Conservation (phyloP, 2,797 vertebrate genomes). For the Paratrypauchen microcephalus region DNA sequence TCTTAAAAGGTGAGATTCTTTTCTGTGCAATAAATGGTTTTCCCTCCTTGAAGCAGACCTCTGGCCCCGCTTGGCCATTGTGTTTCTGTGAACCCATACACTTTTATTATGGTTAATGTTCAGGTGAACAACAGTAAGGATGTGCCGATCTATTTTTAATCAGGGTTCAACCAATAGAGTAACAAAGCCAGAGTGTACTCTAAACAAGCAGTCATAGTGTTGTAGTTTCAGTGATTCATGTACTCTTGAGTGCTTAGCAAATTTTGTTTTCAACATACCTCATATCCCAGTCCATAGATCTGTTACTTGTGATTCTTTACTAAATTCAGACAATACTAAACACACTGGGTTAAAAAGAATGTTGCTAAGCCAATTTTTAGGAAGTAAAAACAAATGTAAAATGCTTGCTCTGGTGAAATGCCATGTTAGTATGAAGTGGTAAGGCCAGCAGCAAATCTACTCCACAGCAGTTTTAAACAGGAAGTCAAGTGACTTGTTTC, state of each 20-base stretch:
- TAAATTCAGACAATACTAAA: too few relatives aligned
- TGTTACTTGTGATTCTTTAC: too few relatives aligned
- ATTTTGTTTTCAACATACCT: too few relatives aligned
- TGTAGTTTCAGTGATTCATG: not conserved
- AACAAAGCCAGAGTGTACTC: not conserved
- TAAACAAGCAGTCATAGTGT: conserved; percentile 13
- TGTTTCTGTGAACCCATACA: conserved; percentile 63
- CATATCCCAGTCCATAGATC: too few relatives aligned
- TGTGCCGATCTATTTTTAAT: conserved; percentile 58
- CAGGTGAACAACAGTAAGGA: conserved; percentile 41
- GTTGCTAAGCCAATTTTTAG: too few relatives aligned
- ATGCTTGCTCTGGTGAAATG: too few relatives aligned
- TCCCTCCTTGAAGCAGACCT: conserved; percentile 66
- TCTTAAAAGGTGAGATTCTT: conserved; percentile 63
- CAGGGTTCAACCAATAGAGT: conserved; percentile 52
- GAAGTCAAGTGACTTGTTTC: too few relatives aligned
- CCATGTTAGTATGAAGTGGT: too few relatives aligned
- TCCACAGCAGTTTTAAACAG: too few relatives aligned
- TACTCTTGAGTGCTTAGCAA: not conserved
- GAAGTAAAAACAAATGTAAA: too few relatives aligned
- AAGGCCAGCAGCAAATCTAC: too few relatives aligned
- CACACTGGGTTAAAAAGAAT: too few relatives aligned
- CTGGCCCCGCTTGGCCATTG: conserved; percentile 52
- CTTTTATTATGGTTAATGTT: conserved; percentile 76
- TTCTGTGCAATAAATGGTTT: conserved; percentile 72